Evolutionary conservation across 2,797 vertebrate species (phyloP).

Genomic region (Vireo griseus): DNA sequence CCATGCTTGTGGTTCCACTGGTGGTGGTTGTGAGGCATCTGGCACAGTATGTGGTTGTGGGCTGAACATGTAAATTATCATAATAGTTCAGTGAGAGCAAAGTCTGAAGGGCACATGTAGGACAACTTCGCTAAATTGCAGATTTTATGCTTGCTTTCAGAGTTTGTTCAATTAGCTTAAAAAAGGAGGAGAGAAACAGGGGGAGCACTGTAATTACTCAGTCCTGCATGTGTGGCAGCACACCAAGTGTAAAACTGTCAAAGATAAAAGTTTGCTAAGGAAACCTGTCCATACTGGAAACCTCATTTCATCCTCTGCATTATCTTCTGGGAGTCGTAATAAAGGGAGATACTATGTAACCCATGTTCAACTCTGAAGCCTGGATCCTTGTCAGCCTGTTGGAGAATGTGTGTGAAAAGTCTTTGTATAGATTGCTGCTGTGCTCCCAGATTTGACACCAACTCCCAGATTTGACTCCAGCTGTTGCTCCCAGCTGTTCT

Average conservation of each 20-base stretch:
- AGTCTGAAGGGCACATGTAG: background rate
- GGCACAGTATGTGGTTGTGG: background rate
- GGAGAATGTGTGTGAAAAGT: background rate
- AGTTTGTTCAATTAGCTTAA: background rate
- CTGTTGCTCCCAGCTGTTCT: background rate
- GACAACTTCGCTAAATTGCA: background rate
- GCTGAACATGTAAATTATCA: background rate
- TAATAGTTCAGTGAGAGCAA: background rate
- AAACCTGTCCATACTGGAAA: background rate
- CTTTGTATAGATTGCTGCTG: background rate
- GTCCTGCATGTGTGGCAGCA: background rate
- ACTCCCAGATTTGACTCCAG: background rate
- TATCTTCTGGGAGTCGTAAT: background rate
- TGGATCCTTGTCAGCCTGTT: background rate
- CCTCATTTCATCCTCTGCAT: background rate
- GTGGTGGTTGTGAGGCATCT: background rate
- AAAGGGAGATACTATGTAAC: background rate
- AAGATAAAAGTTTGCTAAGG: background rate
- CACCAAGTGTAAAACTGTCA: background rate
- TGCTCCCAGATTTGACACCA: background rate
- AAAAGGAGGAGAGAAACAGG: background rate
- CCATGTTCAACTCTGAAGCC: rapidly evolving
- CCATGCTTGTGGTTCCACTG: rapidly evolving
- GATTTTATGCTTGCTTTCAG: background rate
- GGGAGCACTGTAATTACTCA: background rate